Evolutionary conservation across 2,888 invertebrate species (phyloP).

Genomic region (Gymnocheta viridis): DNA sequence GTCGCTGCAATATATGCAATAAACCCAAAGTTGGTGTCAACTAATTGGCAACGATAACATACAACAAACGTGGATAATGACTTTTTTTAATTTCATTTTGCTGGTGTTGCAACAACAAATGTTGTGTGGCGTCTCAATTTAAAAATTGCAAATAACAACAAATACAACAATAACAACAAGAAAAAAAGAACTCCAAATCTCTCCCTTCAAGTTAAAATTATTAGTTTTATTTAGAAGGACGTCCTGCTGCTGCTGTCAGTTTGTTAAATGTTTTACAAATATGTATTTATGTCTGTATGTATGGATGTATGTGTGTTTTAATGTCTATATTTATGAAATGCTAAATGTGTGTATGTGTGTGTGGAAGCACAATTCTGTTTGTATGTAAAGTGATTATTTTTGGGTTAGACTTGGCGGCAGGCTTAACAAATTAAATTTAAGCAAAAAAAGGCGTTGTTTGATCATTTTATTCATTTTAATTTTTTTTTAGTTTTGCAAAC

Average conservation of each 20-base stretch:
- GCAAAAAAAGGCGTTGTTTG: conserved; percentile 69
- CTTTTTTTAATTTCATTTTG: conserved; percentile 17
- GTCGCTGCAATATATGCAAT: conserved; percentile 30
- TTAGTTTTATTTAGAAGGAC: conserved; percentile 61
- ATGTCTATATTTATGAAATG: conserved; percentile 1
- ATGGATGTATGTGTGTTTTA: not conserved
- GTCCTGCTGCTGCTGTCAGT: conserved; percentile 66
- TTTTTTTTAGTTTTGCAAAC: conserved; percentile 31
- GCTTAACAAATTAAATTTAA: conserved; percentile 65
- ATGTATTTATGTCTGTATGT: not conserved
- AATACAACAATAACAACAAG: too few relatives aligned
- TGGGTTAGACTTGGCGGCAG: conserved; percentile 59
- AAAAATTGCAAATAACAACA: conserved; percentile 6
- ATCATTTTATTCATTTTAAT: conserved; percentile 22
- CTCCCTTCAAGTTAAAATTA: conserved; percentile 43
- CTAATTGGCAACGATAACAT: conserved; percentile 79
- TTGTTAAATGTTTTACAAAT: conserved; percentile 48
- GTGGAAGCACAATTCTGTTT: not conserved
- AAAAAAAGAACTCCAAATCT: conserved; percentile 33
- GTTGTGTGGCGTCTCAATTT: conserved; percentile 64
- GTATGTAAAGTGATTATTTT: conserved; percentile 37
- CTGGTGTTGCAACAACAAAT: not conserved
- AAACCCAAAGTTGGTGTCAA: conserved; percentile 76
- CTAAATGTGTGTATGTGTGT: conserved; percentile 1
- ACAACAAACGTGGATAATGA: conserved; percentile 61